Evolutionary conservation across 2,113 vertebrate genomes (phyloP), one percentile per base, ranked within the genome.

Genomic region (Myrmecophaga tridactyla): DNA sequence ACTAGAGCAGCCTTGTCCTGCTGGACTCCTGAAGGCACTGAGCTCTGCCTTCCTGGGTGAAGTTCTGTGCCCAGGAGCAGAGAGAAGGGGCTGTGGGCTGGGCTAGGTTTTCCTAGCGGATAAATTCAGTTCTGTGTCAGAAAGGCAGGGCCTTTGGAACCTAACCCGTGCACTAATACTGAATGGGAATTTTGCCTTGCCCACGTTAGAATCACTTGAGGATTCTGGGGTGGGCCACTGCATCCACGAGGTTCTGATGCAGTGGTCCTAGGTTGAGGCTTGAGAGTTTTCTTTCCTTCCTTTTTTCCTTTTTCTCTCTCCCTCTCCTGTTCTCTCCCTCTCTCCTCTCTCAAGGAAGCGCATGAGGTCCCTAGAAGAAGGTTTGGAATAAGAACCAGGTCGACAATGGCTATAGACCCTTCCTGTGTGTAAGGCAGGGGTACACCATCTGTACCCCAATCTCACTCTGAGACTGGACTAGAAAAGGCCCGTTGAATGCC

Each of bases 401-500:
- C 17, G 15, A 34, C 48, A 76, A 63, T 31, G 46, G 39, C 51
- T 56, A 36, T 27, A 29, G 41, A 48, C 43, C 34, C 18, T 20
- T 60, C 58, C n/a, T 39, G 25, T 58, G 9, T 34, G 77, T 7
- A 60, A 7, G 62, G 11, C 31, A 43, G 2, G 6, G 17, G 36
- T 17, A 18, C 39, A 17, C 41, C 34, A 18, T 21, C 43, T 51
- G 36, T 0, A 73, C 34, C 53, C 73, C 58, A 21, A 23, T 62
- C 58, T 53, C 34, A 8, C 46, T 48, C 12, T 0, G 36, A 56
- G 62, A 11, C 29, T 77, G 53, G 34, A 18, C 39, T 41, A 9
- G 20, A 23, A 5, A 46, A 10, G 58, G 23, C 13, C 56, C 6
- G 15, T 1, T 2, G 11, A 7, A 20, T 4, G 7, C 23, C n/a